A percentile compares a stretch with the other conserved stretches of the same genome.
phyloP scores from a whole-genome alignment of 1,140 invertebrate genomes.

The Drosophila navojoa region DNA sequence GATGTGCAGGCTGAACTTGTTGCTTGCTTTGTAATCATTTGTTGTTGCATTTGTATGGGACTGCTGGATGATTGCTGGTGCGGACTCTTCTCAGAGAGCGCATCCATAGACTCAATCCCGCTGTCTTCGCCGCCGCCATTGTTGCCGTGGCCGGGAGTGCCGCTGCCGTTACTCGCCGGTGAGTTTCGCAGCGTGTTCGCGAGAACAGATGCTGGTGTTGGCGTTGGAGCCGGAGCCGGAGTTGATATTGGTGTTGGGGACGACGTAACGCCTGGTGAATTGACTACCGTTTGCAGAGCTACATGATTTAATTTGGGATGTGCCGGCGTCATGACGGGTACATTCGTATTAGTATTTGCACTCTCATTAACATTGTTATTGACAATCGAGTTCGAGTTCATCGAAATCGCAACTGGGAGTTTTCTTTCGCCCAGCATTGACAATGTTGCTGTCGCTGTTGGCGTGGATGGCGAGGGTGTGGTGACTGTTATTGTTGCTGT shows the following conservation, averaged over 20 bases:
- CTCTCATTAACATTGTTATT: conserved; percentile 30
- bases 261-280: conserved; percentile 10
- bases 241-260: conserved; percentile 40
- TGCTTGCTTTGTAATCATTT: conserved; percentile 75
- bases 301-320: conserved; percentile 21
- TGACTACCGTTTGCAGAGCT: neutral
- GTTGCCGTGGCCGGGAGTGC: conserved; percentile 73
- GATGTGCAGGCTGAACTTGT: conserved; percentile 46
- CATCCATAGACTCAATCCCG: conserved; percentile 96
- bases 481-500: conserved; percentile 42
- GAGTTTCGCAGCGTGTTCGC: conserved; percentile 83
- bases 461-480: conserved; percentile 24
- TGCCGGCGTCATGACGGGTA: conserved; percentile 6
- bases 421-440: conserved; percentile 34
- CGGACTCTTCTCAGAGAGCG: conserved; percentile 95
- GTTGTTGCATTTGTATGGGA: conserved; percentile 67
- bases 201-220: conserved; percentile 59
- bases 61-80: conserved; percentile 89
- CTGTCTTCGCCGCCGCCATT: conserved; percentile 92
- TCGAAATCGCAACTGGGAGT: conserved; percentile 27
- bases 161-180: conserved; percentile 84
- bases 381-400: conserved; percentile 21
- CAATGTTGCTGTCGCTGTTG: conserved; percentile 39
- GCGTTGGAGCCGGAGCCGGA: conserved; percentile 17
- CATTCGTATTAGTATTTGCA: conserved; percentile 17